Conservation (phyloP, 2,888 invertebrate species). For the Mystacides longicornis region DNA sequence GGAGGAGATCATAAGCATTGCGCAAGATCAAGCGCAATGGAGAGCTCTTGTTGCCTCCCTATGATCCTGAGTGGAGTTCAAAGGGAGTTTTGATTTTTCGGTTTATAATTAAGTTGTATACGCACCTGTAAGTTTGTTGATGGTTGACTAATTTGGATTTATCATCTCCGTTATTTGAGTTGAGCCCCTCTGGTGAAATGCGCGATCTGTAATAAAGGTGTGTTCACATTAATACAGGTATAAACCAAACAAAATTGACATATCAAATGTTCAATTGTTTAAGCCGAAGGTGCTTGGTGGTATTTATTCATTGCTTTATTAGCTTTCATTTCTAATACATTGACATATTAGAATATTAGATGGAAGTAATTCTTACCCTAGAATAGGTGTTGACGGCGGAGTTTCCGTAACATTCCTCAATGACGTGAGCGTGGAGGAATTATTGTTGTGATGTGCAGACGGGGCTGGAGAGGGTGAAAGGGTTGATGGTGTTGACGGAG, state of each 20-base stretch:
- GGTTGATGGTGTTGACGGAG: constrained; percentile 54
- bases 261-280: no score
- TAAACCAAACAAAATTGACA: no score
- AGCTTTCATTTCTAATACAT: no score
- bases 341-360: no score
- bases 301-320: no score
- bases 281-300: no score
- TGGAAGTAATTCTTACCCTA: constrained; percentile 19
- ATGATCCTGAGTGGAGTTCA: no score
- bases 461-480: constrained; percentile 48
- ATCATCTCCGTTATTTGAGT: constrained; percentile 57
- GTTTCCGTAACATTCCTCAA: constrained; percentile 45
- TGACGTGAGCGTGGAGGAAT: constrained; percentile 34
- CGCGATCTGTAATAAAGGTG: constrained; percentile 48
- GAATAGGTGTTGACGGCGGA: constrained; percentile 37
- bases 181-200: constrained; percentile 48
- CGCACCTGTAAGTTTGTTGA: constrained; percentile 70
- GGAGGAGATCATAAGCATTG: no score
- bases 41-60: no score
- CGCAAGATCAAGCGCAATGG: no score
- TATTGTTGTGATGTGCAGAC: background rate
- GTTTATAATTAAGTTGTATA: background rate
- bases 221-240: no score
- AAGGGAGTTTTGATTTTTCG: no score
- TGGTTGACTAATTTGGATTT: constrained; percentile 59